phyloP scores from a whole-genome alignment of 2,113 vertebrate genomes.

The Propithecus coquereli region DNA sequence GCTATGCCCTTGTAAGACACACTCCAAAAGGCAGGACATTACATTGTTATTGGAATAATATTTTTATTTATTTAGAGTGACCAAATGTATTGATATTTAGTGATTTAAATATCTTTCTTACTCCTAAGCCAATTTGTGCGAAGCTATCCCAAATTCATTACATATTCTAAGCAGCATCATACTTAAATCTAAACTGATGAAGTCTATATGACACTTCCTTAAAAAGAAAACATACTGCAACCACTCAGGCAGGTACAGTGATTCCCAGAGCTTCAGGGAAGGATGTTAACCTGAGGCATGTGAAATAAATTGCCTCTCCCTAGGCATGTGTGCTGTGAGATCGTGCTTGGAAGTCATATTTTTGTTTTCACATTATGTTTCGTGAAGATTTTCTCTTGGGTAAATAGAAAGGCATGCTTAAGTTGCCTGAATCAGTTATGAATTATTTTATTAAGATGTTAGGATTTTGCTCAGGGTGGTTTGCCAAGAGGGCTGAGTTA shows the following conservation, averaged over 20 bases:
- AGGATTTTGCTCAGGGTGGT: not conserved
- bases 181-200: not conserved
- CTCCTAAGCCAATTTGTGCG: not conserved
- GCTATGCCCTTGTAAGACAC: not conserved
- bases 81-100: not conserved
- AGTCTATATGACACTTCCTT: not conserved
- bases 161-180: not conserved
- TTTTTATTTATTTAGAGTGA: slow-evolving; percentile 40
- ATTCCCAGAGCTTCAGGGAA: not conserved
- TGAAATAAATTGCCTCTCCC: not conserved
- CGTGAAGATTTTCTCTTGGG: not conserved
- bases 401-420: not conserved
- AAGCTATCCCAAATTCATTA: not conserved
- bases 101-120: slow-evolving; percentile 19
- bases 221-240: not conserved
- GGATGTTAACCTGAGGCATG: not conserved
- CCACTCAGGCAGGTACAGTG: not conserved
- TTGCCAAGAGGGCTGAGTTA: not conserved
- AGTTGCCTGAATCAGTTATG: not conserved
- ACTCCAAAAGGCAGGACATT: not conserved
- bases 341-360: not conserved
- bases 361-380: slow-evolving; percentile 9
- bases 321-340: not conserved
- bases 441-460: not conserved
- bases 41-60: not conserved